Evolutionary conservation across 2,888 invertebrate genomes (phyloP).

Genomic region (Aproaerema taeniolella): DNA sequence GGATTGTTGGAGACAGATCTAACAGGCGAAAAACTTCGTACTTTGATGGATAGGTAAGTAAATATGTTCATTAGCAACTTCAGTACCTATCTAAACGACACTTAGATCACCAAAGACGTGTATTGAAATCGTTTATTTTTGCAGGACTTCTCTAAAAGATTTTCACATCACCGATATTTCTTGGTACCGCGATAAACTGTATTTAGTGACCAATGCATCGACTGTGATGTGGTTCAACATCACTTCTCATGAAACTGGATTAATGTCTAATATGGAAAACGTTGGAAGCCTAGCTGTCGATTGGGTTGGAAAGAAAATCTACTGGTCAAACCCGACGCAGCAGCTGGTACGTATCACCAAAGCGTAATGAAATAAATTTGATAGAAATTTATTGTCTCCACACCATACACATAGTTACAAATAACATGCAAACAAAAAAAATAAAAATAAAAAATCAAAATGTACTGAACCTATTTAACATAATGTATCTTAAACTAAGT

Average conservation of each 20-base stretch:
- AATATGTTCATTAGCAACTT: too few relatives aligned
- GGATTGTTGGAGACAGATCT: conserved; percentile 89
- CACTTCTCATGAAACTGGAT: conserved; percentile 74
- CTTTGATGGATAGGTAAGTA: conserved; percentile 77
- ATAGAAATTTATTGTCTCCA: not conserved
- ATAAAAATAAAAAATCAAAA: too few relatives aligned
- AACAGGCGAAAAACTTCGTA: conserved; percentile 85
- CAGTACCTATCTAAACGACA: too few relatives aligned
- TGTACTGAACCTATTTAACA: too few relatives aligned
- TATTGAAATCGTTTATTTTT: conserved; percentile 3
- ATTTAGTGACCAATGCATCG: conserved; percentile 85
- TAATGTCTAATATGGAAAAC: conserved; percentile 81
- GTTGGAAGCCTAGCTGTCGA: conserved; percentile 91
- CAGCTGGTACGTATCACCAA: conserved; percentile 86
- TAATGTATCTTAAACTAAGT: too few relatives aligned
- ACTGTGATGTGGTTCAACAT: conserved; percentile 84
- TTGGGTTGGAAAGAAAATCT: conserved; percentile 92
- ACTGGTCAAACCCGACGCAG: conserved; percentile 93
- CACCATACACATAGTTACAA: too few relatives aligned
- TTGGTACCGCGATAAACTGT: conserved; percentile 86
- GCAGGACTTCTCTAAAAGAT: conserved; percentile 71
- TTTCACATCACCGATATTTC: conserved; percentile 83
- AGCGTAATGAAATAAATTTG: too few relatives aligned
- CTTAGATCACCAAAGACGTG: too few relatives aligned
- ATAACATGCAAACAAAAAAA: too few relatives aligned